phyloP scores from a whole-genome alignment of 2,113 vertebrate genomes.

The Acanthochromis polyacanthus region DNA sequence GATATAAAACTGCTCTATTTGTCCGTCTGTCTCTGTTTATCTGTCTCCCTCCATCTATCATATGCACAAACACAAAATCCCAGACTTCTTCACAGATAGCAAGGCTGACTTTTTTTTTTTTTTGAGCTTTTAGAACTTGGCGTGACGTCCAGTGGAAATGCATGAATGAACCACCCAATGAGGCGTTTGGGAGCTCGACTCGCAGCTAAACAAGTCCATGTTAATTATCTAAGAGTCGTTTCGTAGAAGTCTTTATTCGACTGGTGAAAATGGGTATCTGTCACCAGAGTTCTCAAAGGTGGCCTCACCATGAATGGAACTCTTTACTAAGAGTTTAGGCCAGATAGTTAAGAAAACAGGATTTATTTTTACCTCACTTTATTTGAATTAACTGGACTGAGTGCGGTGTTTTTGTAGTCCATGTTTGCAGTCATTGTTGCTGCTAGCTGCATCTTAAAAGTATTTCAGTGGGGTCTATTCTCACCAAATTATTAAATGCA shows the following conservation, averaged over 20 bases:
- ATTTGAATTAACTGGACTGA: neutral
- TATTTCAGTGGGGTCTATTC: no score
- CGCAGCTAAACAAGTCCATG: neutral
- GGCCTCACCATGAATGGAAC: neutral
- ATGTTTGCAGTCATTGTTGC: no score
- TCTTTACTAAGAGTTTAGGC: conserved; percentile 1
- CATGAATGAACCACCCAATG: conserved; percentile 41
- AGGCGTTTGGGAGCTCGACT: neutral
- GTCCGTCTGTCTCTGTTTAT: conserved; percentile 54
- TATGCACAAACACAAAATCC: conserved; percentile 34
- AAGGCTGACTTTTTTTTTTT: conserved; percentile 14
- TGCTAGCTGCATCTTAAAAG: no score
- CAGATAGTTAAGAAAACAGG: neutral
- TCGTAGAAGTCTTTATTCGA: conserved; percentile 6
- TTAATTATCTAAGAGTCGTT: conserved; percentile 43
- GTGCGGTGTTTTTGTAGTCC: no score
- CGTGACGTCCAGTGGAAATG: conserved; percentile 23
- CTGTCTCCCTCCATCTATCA: conserved; percentile 37
- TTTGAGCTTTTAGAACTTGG: conserved; percentile 40
- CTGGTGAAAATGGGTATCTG: neutral
- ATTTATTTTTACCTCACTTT: neutral
- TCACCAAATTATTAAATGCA: no score
- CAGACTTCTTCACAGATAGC: neutral
- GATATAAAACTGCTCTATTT: conserved; percentile 64
- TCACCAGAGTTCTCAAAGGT: neutral